Evolutionary conservation across 1,140 invertebrate genomes (phyloP).

Genomic region (Lepidurus couesii): DNA sequence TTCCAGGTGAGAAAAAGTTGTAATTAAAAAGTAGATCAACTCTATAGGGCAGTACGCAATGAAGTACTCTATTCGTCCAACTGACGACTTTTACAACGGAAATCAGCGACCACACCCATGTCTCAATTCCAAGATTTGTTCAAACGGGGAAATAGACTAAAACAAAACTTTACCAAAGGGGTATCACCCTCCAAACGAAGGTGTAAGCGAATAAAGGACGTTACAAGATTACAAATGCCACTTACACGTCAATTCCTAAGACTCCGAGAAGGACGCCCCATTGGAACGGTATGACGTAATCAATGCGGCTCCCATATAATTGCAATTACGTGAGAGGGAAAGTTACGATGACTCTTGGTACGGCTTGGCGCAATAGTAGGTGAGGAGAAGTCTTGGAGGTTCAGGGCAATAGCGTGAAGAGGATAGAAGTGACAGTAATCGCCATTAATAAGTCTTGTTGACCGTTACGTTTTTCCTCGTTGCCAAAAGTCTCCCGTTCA

Average conservation of each 20-base stretch:
- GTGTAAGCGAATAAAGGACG: no score
- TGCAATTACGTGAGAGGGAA: slow-evolving; percentile 21
- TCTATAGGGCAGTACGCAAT: neutral
- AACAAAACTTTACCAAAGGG: no score
- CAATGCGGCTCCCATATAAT: neutral
- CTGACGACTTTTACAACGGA: neutral
- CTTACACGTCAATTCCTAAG: neutral
- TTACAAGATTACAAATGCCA: neutral
- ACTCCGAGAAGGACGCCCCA: neutral
- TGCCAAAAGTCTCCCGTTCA: neutral
- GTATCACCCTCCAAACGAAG: no score
- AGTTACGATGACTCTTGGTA: neutral
- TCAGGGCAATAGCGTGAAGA: slow-evolving; percentile 4
- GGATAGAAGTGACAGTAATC: slow-evolving; percentile 12
- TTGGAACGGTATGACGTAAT: neutral
- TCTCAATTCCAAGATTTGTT: neutral
- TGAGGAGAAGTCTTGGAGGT: neutral
- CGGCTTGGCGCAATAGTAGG: neutral
- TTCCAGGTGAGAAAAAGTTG: neutral
- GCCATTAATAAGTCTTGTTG: neutral
- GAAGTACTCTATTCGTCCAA: neutral
- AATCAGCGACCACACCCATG: neutral
- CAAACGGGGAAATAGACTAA: neutral
- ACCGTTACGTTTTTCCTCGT: neutral
- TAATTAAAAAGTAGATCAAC: slow-evolving; percentile 20